Base-by-base conservation (phyloP, 1,140 invertebrate species). In the Tyrophagus putrescentiae region DNA sequence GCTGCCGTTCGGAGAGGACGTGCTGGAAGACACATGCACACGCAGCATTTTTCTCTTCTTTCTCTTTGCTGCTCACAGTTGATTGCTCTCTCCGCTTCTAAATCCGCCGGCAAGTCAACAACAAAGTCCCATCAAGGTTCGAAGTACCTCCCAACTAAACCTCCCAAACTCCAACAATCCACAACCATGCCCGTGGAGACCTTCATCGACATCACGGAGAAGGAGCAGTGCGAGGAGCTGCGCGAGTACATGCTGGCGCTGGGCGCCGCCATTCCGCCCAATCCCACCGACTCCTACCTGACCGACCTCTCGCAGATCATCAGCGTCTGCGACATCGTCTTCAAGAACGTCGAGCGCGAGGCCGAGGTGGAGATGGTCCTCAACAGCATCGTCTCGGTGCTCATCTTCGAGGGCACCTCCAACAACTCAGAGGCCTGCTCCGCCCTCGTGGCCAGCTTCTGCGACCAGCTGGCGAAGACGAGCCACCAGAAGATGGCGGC, bases 381-480 rank as follows among this genome's bases (percentile, higher is more conserved):
- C 28, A 77, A 77, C 63, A 73, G 74, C 27, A 91, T 96, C 73
- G 89, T 95, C 3, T 93, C 90, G 4, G 85, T 94, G 58, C 82
- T 94, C 76, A 84, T 94, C 62, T 79, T 87, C 64, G 84, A 90
- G 59, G 86, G 85, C 13, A 76, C 82, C 41, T 84, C 90, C 67
- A 79, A 86, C 62, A 85, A 84, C n/a, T 87, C 91, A 1, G 52
- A 54, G 39, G 52, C 52, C 4, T 53, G 48, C 18, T 16, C 25
- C 73, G 87, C 87, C 68, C 80, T 94, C 63, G 85, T 94, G 62
- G 70, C 87, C 54, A 82, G 86, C 45, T 94, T 95, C 70, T 92
- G 89, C 75, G 87, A 95, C 71, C 90, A 93, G 73, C 75, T 96
- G 61, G 82, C 82, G n/a, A 93, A 93, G 77, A 82, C 87, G 1